Evolutionary conservation across 1,140 invertebrate genomes (phyloP).

Genomic region (Phenacoccus solenopsis): DNA sequence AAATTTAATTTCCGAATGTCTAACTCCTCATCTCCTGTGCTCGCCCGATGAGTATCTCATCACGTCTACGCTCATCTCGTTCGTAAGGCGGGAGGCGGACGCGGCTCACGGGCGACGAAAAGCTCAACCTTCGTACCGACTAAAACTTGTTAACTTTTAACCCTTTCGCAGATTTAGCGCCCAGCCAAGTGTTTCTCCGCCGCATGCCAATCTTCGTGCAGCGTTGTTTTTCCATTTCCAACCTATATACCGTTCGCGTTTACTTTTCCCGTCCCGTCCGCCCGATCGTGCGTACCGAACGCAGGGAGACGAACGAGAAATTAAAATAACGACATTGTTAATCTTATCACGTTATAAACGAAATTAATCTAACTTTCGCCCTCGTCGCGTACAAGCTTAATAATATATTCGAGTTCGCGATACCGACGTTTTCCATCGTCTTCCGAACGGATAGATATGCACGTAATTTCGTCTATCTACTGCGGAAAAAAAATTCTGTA

Average conservation of each 20-base stretch:
- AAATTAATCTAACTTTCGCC: conserved; percentile 18
- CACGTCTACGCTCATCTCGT: conserved; percentile 11
- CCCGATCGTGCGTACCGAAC: neutral
- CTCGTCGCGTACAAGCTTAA: conserved; percentile 9
- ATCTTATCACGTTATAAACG: conserved; percentile 15
- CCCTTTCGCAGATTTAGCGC: conserved; percentile 1
- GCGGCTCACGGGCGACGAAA: neutral
- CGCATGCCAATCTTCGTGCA: neutral
- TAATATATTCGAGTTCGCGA: no score
- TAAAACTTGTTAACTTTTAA: conserved; percentile 17
- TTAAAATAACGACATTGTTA: conserved; percentile 16
- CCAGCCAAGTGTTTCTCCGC: neutral
- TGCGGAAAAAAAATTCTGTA: no score
- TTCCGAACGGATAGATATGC: no score
- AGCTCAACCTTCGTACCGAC: neutral
- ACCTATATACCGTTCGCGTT: neutral
- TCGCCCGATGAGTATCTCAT: conserved; percentile 8
- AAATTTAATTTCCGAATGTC: conserved; percentile 18
- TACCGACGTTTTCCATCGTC: no score
- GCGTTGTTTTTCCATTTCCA: conserved; percentile 5
- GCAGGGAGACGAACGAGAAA: neutral
- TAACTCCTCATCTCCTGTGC: conserved; percentile 12
- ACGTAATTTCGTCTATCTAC: no score
- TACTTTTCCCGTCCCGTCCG: neutral
- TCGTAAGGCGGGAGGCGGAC: neutral